Evolutionary conservation across 2,797 vertebrate genomes (phyloP).

Genomic region (Spizella passerina): DNA sequence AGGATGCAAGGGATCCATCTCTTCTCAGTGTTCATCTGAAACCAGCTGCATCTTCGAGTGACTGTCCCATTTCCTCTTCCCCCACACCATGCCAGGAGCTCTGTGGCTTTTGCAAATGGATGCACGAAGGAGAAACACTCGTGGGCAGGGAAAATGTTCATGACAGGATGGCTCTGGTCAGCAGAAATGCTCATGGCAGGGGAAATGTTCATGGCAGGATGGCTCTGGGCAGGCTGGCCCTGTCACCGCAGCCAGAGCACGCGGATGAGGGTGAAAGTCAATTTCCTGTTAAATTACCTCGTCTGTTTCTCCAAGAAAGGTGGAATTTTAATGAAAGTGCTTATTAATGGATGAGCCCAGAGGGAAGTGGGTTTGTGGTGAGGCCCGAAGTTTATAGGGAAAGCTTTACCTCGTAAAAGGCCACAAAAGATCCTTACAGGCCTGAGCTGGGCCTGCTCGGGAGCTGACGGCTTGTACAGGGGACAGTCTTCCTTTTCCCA

Average conservation of each 20-base stretch:
- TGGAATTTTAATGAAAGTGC: slow-evolving; percentile 63
- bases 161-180: neutral
- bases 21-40: neutral
- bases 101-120: neutral
- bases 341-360: slow-evolving; percentile 59
- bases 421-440: slow-evolving; percentile 40
- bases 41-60: neutral
- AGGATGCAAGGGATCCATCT: neutral
- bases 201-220: neutral
- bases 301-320: slow-evolving; percentile 13
- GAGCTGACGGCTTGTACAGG: neutral
- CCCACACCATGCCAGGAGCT: neutral
- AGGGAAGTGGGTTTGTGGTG: slow-evolving; percentile 47
- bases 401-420: slow-evolving; percentile 34
- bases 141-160: neutral
- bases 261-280: neutral
- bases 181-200: neutral
- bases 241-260: rapidly evolving
- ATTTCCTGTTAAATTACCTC: slow-evolving; percentile 45
- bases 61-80: neutral
- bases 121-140: rapidly evolving
- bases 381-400: slow-evolving; percentile 25
- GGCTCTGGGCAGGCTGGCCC: neutral
- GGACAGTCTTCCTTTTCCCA: slow-evolving; percentile 50
- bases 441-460: neutral